Evolutionary conservation across 2,113 vertebrate genomes (phyloP), one percentile per base, ranked within the genome.

Genomic region (Mus pahari): DNA sequence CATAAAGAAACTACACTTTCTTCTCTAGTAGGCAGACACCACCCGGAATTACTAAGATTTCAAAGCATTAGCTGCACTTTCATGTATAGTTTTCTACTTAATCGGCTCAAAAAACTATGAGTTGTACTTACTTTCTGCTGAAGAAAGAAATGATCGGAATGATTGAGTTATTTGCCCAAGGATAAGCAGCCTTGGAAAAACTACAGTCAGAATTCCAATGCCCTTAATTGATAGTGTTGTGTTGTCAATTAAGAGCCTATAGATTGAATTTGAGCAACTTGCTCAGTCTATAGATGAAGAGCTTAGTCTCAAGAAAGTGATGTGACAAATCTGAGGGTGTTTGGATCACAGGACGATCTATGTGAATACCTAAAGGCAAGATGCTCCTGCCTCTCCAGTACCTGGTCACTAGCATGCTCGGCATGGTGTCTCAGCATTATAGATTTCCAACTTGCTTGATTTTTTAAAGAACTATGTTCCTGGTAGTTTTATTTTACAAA

Each of bases 401-500:
- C 3, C 86, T 19, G 16, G 14, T 8, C 53, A 10, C 45, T 58
- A 91, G 78, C 4, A 89, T 55, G n/a, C 58, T 75, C 33, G 45
- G 73, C 22, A 8, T 36, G 53, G 6, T 42, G 20, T 84, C 77
- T 95, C 45, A 95, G 91, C 14, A 16, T 78, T 79, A 94, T 62
- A 68, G 89, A 96, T 92, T 90, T 95, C 58, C 89, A 89, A 50
- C 89, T 92, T 36, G 77, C 82, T 86, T 92, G 50, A 70, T 86
- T 95, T 86, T 95, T 83, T 78, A 86, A 92, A 92, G 28, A 97
- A 89, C 3, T 17, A 33, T 68, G 33, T 62, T 84, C 89, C 55
- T n/a, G 17, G 64, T 89, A 90, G 31, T 78, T 96, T 96, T 91
- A 86, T 91, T 97, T 87, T 84, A 86, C 94, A 94, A 91, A 96